Percentiles rank a stretch among this genome's conserved stretches.
Conservation (phyloP, 2,888 invertebrate genomes). For the Idaea dimidiata region DNA sequence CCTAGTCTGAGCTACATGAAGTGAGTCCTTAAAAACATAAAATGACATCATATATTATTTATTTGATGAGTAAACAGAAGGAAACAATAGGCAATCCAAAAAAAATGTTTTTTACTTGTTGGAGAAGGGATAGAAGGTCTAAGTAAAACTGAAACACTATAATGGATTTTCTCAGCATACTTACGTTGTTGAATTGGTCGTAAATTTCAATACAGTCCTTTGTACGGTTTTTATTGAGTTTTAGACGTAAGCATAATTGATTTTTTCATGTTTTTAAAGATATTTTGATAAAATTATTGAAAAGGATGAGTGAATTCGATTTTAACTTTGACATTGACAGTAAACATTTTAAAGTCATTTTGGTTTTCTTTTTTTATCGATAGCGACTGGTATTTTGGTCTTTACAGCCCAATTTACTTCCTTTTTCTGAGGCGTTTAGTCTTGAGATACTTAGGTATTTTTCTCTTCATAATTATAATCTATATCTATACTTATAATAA, state of each 20-base stretch:
- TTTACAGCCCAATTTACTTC: too few relatives aligned
- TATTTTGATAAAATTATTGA: not conserved
- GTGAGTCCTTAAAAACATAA: not conserved
- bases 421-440: too few relatives aligned
- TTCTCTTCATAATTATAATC: too few relatives aligned
- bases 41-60: not conserved
- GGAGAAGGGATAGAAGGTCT: not conserved
- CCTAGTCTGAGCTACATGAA: too few relatives aligned
- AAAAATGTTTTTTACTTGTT: not conserved
- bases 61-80: not conserved
- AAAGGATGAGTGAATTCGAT: not conserved
- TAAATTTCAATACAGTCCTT: not conserved
- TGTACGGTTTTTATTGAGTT: not conserved
- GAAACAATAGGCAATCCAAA: not conserved
- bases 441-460: too few relatives aligned
- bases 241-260: not conserved
- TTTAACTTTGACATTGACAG: not conserved
- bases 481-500: too few relatives aligned
- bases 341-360: not conserved
- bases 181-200: not conserved
- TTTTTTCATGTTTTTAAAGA: not conserved
- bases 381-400: too few relatives aligned
- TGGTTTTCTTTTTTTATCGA: not conserved
- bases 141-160: not conserved
- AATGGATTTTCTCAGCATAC: not conserved